A percentile compares a stretch with the other conserved stretches of the same genome.
These are phyloP conservation scores for Philereme transversata DNA, from an alignment of 2,888 invertebrate genomes.

Conservation along the genomic window DNA sequence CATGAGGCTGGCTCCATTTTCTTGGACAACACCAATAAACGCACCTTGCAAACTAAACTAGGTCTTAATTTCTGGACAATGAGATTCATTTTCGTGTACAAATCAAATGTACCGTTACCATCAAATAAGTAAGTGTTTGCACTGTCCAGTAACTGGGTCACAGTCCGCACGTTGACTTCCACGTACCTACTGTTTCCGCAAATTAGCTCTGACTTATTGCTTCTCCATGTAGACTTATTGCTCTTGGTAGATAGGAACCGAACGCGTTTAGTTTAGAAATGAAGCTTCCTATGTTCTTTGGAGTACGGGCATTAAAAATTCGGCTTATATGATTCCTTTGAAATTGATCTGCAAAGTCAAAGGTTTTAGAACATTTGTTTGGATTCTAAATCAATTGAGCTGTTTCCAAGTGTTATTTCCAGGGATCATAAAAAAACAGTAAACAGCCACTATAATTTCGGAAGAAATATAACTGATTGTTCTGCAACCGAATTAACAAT, in stretches of 20 bases:
- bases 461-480: conserved; percentile 18
- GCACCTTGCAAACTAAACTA: not conserved
- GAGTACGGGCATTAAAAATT: not conserved
- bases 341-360: not conserved
- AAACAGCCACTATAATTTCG: conserved; percentile 20
- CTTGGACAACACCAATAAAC: not conserved
- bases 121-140: conserved; percentile 8
- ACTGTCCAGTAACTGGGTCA: conserved; percentile 21
- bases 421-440: conserved; percentile 24
- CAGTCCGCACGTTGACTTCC: conserved; percentile 21
- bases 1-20: too few relatives aligned
- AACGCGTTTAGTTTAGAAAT: not conserved
- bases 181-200: conserved; percentile 23
- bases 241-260: not conserved
- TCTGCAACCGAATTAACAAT: conserved; percentile 10
- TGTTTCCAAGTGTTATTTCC: conserved; percentile 23
- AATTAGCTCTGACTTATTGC: conserved; percentile 24
- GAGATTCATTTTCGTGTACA: not conserved
- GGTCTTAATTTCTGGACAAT: conserved; percentile 1
- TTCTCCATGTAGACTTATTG: conserved; percentile 9
- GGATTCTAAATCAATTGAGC: conserved; percentile 17
- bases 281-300: not conserved
- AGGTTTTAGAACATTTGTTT: not conserved
- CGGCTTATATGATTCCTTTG: not conserved
- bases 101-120: not conserved